phyloP scores from a whole-genome alignment of 2,113 vertebrate genomes.

The Alces alces region DNA sequence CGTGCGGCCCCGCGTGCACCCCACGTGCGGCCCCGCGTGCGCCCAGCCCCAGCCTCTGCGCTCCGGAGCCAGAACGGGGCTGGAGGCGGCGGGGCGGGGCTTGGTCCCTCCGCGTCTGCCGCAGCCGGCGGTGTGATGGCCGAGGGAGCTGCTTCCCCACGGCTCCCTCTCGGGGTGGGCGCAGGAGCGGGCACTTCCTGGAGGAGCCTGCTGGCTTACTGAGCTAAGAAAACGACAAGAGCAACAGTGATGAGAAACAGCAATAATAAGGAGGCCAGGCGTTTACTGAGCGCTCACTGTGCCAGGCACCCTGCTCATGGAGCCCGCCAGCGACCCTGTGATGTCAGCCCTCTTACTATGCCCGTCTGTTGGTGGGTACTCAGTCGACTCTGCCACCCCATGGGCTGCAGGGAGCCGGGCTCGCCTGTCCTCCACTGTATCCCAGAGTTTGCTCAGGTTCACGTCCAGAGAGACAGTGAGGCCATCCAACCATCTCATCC shows the following conservation, averaged over 20 bases:
- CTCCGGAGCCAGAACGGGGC: background rate
- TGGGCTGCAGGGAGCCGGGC: background rate
- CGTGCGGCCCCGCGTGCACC: background rate
- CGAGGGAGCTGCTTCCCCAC: background rate
- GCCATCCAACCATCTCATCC: background rate
- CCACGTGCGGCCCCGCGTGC: background rate
- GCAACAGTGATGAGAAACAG: background rate
- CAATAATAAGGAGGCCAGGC: background rate
- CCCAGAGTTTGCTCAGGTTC: background rate
- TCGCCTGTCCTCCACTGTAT: background rate
- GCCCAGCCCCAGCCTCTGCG: background rate
- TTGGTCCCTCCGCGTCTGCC: background rate
- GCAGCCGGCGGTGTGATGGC: fast-evolving
- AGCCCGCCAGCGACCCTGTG: too few relatives aligned
- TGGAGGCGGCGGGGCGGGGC: background rate
- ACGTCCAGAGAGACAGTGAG: background rate
- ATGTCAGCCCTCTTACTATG: background rate
- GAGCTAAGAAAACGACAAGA: background rate
- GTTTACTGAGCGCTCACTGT: background rate
- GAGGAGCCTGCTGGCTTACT: background rate
- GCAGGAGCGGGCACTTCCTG: background rate
- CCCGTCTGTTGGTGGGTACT: background rate
- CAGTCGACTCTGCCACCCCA: background rate
- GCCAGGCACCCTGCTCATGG: background rate
- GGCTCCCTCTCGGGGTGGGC: background rate